Percentiles rank a stretch among this genome's conserved stretches.
These are phyloP conservation scores for Ceratina calcarata DNA, from an alignment of 1,140 invertebrate genomes.

Conservation along the genomic window DNA sequence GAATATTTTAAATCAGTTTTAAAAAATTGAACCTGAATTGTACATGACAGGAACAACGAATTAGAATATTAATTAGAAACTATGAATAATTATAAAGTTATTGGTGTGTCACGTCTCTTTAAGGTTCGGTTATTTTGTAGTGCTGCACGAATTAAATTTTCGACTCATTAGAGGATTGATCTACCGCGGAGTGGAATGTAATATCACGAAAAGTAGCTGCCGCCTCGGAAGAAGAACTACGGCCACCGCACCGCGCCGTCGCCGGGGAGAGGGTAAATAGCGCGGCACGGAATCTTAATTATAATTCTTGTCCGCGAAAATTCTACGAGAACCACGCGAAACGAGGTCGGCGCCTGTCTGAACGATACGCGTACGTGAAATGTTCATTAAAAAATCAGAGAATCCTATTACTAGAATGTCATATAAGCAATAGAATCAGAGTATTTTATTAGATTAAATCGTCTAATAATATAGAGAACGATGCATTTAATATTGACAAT, in stretches of 20 bases:
- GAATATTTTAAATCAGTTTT: neutral
- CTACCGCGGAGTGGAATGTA: slow-evolving; percentile 76
- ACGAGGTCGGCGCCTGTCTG: slow-evolving; percentile 77
- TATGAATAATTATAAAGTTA: slow-evolving; percentile 60
- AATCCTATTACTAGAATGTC: too few relatives aligned
- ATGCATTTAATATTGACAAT: too few relatives aligned
- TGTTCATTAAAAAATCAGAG: too few relatives aligned
- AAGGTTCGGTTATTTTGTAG: slow-evolving; percentile 69
- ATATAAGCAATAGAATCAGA: too few relatives aligned
- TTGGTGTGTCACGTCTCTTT: slow-evolving; percentile 57
- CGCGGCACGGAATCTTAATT: slow-evolving; percentile 74
- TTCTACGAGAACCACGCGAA: slow-evolving; percentile 73
- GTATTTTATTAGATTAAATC: too few relatives aligned
- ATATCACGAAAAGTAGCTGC: slow-evolving; percentile 70
- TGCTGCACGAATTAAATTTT: slow-evolving; percentile 73
- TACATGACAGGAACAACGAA: too few relatives aligned
- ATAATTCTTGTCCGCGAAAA: slow-evolving; percentile 78
- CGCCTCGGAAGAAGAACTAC: slow-evolving; percentile 52
- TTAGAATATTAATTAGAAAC: slow-evolving; percentile 52
- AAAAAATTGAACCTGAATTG: too few relatives aligned
- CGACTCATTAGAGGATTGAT: slow-evolving; percentile 77
- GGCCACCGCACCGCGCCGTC: neutral
- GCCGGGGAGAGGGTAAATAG: slow-evolving; percentile 13
- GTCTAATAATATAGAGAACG: too few relatives aligned
- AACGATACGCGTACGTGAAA: slow-evolving; percentile 61